Base-by-base conservation (phyloP, 2,888 invertebrate genomes). In the Drosophila meridionalis region DNA sequence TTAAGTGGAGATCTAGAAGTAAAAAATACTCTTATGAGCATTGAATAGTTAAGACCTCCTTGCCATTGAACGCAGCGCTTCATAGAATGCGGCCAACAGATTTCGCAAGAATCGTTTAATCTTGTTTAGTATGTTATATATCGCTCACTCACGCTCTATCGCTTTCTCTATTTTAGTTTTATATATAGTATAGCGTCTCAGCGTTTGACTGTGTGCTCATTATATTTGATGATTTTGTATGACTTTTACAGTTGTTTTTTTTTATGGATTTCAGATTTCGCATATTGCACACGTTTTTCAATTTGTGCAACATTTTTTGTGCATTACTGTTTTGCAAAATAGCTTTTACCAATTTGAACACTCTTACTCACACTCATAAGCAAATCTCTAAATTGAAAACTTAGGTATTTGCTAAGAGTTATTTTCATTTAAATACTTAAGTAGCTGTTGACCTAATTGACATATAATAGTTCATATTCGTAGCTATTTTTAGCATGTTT, bases 61-160 rank as follows among this genome's bases (percentile, higher is more conserved):
- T 80, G 71, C 67, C 85, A 84, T 89, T 56, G 76, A 87, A 88
- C 64, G 70, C 72, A 67, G 26, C 50, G 53, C 50, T 28, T 9
- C 45, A 43, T 34, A 81, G 82, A 83, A 83, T 69, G 84, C 71
- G 87, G 65, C 52, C 67, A 74, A 45, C 50, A 52, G 58, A 73
- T 89, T 89, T 89, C 50, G 78, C 68, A 87, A 83, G 69, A 83
- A 78, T 69, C 48, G 78, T 81, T 80, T 60, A 58, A 76, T 76
- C 66, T 70, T 45, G 63, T 42, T 64, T 53, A 45, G 56, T 34
- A 38, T 63, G 14, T 55, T 30, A 40, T 61, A 30, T 59, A 55
- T 55, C 45, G 9, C 58, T 47, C 59, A n/a, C 36, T 59, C n/a
- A 8, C 30, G 14, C 20, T 42, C 34, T 47, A 32, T 14, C 42